Conservation (phyloP, 1,140 invertebrate genomes). For the Drosophila gunungcola region DNA sequence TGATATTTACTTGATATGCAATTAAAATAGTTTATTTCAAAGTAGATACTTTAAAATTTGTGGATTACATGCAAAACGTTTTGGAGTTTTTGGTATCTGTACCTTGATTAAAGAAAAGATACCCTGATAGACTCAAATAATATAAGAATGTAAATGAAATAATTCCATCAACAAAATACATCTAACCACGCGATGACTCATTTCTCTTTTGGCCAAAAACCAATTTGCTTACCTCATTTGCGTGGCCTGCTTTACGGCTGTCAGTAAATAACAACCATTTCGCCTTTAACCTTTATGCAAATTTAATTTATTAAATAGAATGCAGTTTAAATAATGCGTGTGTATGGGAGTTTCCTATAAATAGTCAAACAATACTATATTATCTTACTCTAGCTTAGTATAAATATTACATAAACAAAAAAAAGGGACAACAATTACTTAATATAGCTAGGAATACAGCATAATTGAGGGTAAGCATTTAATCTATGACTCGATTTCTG, state of each 20-base stretch:
- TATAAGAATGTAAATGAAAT: neutral
- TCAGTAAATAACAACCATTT: conserved; percentile 8
- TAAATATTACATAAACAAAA: conserved; percentile 24
- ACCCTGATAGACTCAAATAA: neutral
- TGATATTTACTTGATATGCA: too few species aligned
- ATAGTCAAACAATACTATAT: conserved; percentile 64
- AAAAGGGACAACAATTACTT: conserved; percentile 27
- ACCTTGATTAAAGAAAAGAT: neutral
- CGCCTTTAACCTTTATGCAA: conserved; percentile 34
- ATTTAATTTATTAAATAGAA: conserved; percentile 59
- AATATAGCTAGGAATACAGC: conserved; percentile 42
- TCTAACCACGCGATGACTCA: neutral
- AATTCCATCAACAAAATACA: neutral
- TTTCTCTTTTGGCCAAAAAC: conserved; percentile 2
- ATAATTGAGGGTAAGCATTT: conserved; percentile 19
- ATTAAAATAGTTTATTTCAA: too few species aligned
- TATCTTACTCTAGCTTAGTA: conserved; percentile 24
- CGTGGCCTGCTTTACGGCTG: conserved; percentile 70
- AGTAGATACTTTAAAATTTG: too few species aligned
- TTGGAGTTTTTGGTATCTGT: too few species aligned
- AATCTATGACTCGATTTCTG: conserved; percentile 76
- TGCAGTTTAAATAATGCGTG: conserved; percentile 61
- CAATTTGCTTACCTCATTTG: conserved; percentile 5
- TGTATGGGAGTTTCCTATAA: conserved; percentile 50
- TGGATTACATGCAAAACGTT: too few species aligned